phyloP scores from a whole-genome alignment of 2,888 invertebrate species.

The Xanthia togata region DNA sequence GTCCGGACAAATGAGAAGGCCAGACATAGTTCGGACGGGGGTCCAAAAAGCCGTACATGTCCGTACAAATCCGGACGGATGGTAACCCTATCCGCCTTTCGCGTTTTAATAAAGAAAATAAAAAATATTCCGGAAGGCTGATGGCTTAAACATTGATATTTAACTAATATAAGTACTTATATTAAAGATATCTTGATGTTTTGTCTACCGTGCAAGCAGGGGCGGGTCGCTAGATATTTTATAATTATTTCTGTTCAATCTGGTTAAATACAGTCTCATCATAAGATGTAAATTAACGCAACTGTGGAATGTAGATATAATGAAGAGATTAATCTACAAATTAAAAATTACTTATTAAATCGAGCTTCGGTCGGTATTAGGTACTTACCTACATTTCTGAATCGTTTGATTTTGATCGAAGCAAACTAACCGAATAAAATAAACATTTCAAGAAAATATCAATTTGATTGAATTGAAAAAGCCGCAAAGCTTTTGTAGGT shows the following conservation, averaged over 20 bases:
- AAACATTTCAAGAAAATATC: slow-evolving; percentile 49
- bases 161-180: no score
- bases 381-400: neutral
- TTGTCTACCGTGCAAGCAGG: neutral
- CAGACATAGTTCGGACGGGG: no score
- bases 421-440: slow-evolving; percentile 38
- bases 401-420: slow-evolving; percentile 22
- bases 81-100: no score
- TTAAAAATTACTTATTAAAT: slow-evolving; percentile 23
- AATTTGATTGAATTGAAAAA: slow-evolving; percentile 54
- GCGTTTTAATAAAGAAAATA: no score
- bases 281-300: slow-evolving; percentile 16
- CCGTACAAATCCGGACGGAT: no score
- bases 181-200: no score
- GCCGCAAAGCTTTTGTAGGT: slow-evolving; percentile 29
- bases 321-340: slow-evolving; percentile 23
- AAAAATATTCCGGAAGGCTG: no score
- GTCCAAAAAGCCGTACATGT: no score
- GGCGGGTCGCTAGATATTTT: neutral
- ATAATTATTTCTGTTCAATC: neutral
- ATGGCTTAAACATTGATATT: no score
- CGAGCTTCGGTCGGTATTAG: neutral
- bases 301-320: neutral
- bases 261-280: neutral
- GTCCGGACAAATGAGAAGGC: no score